Percentiles rank a stretch among this genome's conserved stretches.
Conservation (phyloP, 2,888 invertebrate genomes). For the Lasius platythorax region DNA sequence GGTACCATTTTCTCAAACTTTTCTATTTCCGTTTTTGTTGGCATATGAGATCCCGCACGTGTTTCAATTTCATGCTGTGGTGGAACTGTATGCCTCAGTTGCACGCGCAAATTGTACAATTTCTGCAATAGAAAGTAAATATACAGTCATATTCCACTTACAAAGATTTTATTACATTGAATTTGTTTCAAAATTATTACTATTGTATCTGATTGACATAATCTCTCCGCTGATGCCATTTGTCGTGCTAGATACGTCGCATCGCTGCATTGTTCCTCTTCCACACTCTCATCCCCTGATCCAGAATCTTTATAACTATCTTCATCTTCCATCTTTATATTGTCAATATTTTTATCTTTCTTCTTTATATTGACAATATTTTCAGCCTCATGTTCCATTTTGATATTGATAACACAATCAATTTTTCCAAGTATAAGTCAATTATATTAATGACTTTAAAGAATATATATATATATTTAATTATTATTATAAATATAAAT, state of each 20-base stretch:
- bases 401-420: not conserved
- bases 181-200: slow-evolving; percentile 47
- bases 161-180: not conserved
- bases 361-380: not conserved
- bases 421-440: not conserved
- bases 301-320: not conserved
- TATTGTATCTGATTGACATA: not conserved
- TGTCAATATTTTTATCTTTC: not conserved
- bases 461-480: not conserved
- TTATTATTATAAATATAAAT: not conserved
- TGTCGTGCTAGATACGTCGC: slow-evolving; percentile 28
- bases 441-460: not conserved
- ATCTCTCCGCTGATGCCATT: slow-evolving; percentile 14
- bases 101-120: slow-evolving; percentile 61
- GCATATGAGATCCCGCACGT: slow-evolving; percentile 72
- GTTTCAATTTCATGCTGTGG: slow-evolving; percentile 77
- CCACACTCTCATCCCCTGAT: not conserved
- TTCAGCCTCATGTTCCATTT: not conserved
- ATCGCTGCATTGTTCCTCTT: slow-evolving; percentile 38
- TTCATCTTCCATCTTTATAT: not conserved
- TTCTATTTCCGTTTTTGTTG: slow-evolving; percentile 62
- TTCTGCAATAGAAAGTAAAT: slow-evolving; percentile 59
- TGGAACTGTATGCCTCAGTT: slow-evolving; percentile 67
- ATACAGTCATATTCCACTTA: not conserved
- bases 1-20: slow-evolving; percentile 60